A percentile compares a stretch with the other conserved stretches of the same genome.
phyloP scores from a whole-genome alignment of 2,113 vertebrate species.

The Petaurus breviceps region DNA sequence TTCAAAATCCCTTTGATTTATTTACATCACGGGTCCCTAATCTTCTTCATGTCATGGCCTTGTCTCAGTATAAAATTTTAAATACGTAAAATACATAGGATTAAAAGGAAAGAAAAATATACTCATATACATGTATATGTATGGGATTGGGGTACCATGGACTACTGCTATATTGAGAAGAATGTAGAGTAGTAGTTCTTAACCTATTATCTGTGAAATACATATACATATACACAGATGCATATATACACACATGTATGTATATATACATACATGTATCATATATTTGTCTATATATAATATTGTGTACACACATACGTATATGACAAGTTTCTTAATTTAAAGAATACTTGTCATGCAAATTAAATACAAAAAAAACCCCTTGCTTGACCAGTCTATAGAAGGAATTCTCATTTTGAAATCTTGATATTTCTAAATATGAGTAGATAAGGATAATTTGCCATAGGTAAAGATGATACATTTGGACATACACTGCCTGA shows the following conservation, averaged over 20 bases:
- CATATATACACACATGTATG: neutral
- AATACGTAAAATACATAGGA: neutral
- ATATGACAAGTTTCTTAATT: neutral
- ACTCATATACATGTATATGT: neutral
- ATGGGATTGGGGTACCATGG: neutral
- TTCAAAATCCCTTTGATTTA: neutral
- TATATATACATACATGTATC: neutral
- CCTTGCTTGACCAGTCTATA: neutral
- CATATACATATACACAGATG: neutral
- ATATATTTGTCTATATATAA: neutral
- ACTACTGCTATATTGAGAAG: neutral
- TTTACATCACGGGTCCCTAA: neutral
- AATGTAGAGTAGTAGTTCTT: neutral
- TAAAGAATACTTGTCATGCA: neutral
- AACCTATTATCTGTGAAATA: neutral
- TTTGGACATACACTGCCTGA: neutral
- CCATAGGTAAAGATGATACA: neutral
- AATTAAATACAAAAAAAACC: neutral
- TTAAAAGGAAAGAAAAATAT: neutral
- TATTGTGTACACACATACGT: neutral
- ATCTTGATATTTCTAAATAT: neutral
- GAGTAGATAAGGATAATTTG: neutral
- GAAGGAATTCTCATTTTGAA: neutral
- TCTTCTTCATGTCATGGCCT: neutral
- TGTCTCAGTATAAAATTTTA: neutral